A percentile compares a stretch with the other conserved stretches of the same genome.
Evolutionary conservation across 2,113 vertebrate genomes (phyloP).

Genomic region (Stigmatopora nigra): DNA sequence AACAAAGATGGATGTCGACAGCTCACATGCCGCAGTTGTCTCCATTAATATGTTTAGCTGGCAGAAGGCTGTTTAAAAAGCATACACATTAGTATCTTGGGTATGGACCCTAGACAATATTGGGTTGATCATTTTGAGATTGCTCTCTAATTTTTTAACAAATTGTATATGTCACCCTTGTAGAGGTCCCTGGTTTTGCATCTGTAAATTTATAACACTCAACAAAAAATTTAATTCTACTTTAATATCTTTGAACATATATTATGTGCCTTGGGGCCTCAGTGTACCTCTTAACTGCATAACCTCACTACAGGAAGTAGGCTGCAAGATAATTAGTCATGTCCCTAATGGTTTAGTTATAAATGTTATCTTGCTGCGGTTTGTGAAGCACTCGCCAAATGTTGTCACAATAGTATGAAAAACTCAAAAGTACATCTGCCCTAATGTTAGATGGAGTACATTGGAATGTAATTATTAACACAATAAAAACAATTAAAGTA

Average conservation of each 20-base stretch:
- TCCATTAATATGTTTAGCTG: slow-evolving; percentile 25
- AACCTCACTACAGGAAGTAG: slow-evolving; percentile 25
- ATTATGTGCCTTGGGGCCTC: neutral
- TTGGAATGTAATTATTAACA: too few species aligned
- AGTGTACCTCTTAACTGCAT: slow-evolving; percentile 27
- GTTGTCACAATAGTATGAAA: neutral
- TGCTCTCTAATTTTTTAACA: slow-evolving; percentile 4
- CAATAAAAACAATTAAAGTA: neutral
- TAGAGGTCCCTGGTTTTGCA: neutral
- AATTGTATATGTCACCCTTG: neutral
- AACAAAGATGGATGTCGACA: slow-evolving; percentile 50
- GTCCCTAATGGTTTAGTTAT: slow-evolving; percentile 19
- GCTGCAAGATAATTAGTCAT: slow-evolving; percentile 20
- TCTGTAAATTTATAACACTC: neutral
- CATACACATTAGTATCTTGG: neutral
- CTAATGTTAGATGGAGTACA: neutral
- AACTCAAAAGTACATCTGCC: neutral
- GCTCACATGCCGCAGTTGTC: slow-evolving; percentile 35
- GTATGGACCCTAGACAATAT: slow-evolving; percentile 8
- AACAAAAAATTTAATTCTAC: too few species aligned
- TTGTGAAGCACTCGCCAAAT: neutral
- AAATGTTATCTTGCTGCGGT: slow-evolving; percentile 19
- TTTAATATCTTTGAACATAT: neutral
- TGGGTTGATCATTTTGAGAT: slow-evolving; percentile 7
- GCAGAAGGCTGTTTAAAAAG: slow-evolving; percentile 32